Base-by-base conservation (phyloP, 1,140 invertebrate species). In the Chironomus striatipennis region DNA sequence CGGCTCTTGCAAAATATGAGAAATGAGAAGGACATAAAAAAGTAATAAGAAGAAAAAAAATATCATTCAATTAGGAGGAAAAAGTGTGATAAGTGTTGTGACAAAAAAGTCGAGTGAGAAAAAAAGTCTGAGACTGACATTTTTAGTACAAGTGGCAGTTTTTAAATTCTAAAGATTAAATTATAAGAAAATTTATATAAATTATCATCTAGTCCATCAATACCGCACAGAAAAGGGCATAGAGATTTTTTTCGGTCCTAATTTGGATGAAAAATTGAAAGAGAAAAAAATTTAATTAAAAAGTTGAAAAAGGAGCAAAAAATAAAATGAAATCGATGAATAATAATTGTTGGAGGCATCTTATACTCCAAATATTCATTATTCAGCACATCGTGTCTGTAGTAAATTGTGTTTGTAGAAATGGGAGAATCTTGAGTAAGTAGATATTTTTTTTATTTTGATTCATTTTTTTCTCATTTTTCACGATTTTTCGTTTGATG, bases 1-100 rank as follows among this genome's bases (percentile, higher is more conserved):
- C 9, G 47, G 2, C 47, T 57, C 47, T 2, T n/a, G 2, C n/a
- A 57, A 57, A n/a, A 57, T 12, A 57, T 12, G n/a, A 57, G n/a
- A 57, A 57, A 57, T 57, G 47, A 57, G n/a, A n/a, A 57, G n/a
- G n/a, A n/a, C n/a, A 34, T 10, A 57, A 57, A 57, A n/a, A 57
- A 57, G n/a, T 7, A n/a, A 57, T n/a, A 57, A 57, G 47, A 57
- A 57, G n/a, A 12, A n/a, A n/a, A n/a, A n/a, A n/a, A n/a, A n/a
- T n/a, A n/a, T n/a, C n/a, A n/a, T 57, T n/a, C 47, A 57, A 57
- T 57, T 57, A 57, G n/a, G n/a, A 57, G 7, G 1, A 8, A 57
- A n/a, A 57, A 12, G 47, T 57, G 47, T 57, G 47, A 57, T 57
- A 57, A 57, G 47, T 57, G 47, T 12, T 57, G n/a, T 12, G 47